Percentiles rank a stretch among this genome's conserved stretches.
Conservation (phyloP, 92 coral and sea anemone genomes). For the Phenganax marumi region DNA sequence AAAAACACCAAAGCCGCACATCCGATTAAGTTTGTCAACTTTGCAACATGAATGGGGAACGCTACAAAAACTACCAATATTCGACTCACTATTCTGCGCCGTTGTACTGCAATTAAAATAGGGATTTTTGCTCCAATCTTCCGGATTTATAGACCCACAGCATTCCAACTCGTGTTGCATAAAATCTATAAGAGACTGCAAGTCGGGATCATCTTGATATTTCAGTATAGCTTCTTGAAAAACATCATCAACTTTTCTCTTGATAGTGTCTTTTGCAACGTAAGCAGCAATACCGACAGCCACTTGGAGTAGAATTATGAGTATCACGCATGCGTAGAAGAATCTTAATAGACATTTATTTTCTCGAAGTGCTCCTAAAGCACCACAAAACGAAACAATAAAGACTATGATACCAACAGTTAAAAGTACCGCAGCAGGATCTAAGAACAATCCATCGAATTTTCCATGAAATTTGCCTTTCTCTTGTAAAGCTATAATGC, state of each 20-base stretch:
- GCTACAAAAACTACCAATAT: conserved; percentile 60
- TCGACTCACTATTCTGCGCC: conserved; percentile 49
- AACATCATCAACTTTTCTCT: conserved; percentile 67
- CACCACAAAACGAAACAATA: conserved; percentile 80
- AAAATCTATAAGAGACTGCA: conserved; percentile 71
- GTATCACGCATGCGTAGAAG: conserved; percentile 64
- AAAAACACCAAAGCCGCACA: conserved; percentile 80
- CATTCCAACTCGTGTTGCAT: conserved; percentile 79
- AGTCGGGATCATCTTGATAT: conserved; percentile 88
- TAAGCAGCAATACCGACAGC: conserved; percentile 75
- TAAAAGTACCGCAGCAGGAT: conserved; percentile 84
- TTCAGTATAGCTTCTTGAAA: conserved; percentile 67
- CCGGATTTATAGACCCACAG: conserved; percentile 71
- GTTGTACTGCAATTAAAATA: conserved; percentile 89
- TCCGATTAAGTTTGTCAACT: conserved; percentile 76
- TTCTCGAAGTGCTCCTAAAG: conserved; percentile 90
- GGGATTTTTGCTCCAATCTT: conserved; percentile 79
- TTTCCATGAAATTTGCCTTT: conserved; percentile 81
- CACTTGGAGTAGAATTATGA: conserved; percentile 76
- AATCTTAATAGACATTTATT: conserved; percentile 77
- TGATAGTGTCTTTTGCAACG: conserved; percentile 69
- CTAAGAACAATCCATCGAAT: conserved; percentile 74
- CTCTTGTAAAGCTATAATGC: conserved; percentile 72
- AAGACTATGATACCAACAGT: conserved; percentile 70
- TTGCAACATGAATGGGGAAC: conserved; percentile 92